phyloP scores from a whole-genome alignment of 1,140 invertebrate species.

The Euwallacea similis region DNA sequence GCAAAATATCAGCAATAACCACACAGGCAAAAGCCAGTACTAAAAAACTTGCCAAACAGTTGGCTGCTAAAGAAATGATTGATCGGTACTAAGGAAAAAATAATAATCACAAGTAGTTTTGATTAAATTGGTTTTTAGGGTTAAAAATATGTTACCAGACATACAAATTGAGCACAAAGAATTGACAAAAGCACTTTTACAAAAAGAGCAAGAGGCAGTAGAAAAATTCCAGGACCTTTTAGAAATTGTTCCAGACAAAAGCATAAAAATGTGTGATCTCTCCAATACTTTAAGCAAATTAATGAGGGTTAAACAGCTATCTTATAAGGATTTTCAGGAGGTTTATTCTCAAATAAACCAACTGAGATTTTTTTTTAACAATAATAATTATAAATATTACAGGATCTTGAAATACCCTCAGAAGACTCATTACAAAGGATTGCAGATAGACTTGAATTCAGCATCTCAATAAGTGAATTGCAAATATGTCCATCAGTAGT shows the following conservation, averaged over 20 bases:
- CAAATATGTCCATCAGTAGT: conserved; percentile 39
- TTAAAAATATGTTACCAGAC: conserved; percentile 39
- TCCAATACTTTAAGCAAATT: conserved; percentile 34
- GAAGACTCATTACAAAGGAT: conserved; percentile 40
- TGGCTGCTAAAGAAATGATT: conserved; percentile 59
- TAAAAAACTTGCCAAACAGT: conserved; percentile 63
- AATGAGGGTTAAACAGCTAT: conserved; percentile 39
- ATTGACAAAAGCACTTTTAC: conserved; percentile 19
- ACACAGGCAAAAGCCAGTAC: conserved; percentile 58
- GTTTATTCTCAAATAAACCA: conserved; percentile 16
- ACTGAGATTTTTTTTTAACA: conserved; percentile 4
- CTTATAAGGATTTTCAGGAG: conserved; percentile 39
- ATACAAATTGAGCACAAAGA: conserved; percentile 22
- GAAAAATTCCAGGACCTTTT: conserved; percentile 34
- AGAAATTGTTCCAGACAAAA: conserved; percentile 40
- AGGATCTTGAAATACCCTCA: conserved; percentile 36
- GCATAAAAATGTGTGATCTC: conserved; percentile 39
- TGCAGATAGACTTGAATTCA: conserved; percentile 39
- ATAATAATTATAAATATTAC: conserved; percentile 25
- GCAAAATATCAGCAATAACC: conserved; percentile 63
- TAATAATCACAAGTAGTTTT: not conserved
- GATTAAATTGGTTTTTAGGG: conserved; percentile 27
- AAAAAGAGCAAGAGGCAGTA: conserved; percentile 26
- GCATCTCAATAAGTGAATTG: conserved; percentile 30
- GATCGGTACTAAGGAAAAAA: conserved; percentile 43